Evolutionary conservation across 2,888 invertebrate species (phyloP).

Genomic region (Ornithoptera alexandrae): DNA sequence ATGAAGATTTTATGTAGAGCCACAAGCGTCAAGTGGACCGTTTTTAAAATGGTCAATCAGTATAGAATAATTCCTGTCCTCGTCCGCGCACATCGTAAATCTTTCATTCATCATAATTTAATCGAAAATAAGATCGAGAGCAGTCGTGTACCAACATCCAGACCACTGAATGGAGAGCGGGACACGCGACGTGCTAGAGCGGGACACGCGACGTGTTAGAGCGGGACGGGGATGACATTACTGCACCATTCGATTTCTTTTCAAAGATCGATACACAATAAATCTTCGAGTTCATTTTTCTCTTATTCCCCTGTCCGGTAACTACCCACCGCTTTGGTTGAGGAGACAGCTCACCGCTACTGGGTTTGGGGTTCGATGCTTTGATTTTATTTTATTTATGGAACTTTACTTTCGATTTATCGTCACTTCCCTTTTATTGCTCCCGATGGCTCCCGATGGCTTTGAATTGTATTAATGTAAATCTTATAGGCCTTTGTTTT

Average conservation of each 20-base stretch:
- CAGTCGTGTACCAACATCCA: constrained; percentile 46
- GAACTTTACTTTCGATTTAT: constrained; percentile 51
- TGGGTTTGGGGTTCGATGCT: constrained; percentile 50
- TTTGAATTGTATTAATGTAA: constrained; percentile 51
- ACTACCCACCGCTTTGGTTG: constrained; percentile 48
- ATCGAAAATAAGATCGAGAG: constrained; percentile 62
- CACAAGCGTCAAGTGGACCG: too few relatives aligned
- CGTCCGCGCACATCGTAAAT: constrained; percentile 51
- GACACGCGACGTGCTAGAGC: constrained; percentile 38
- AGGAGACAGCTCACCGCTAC: constrained; percentile 63
- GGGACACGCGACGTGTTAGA: constrained; percentile 38
- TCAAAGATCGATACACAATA: constrained; percentile 68
- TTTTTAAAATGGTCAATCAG: background rate
- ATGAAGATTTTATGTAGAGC: too few relatives aligned
- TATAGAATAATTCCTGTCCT: constrained; percentile 47
- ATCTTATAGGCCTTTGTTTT: constrained; percentile 29
- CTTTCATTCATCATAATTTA: constrained; percentile 66
- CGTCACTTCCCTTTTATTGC: constrained; percentile 51
- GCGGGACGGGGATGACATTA: constrained; percentile 45
- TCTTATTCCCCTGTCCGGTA: constrained; percentile 49
- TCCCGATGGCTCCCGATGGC: constrained; percentile 43
- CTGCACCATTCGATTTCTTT: constrained; percentile 60
- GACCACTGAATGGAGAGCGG: constrained; percentile 58
- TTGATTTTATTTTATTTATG: constrained; percentile 50
- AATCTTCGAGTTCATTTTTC: constrained; percentile 59